These are phyloP conservation scores for Lampris incognitus DNA, from an alignment of 2,113 vertebrate species.

Conservation along the genomic window DNA sequence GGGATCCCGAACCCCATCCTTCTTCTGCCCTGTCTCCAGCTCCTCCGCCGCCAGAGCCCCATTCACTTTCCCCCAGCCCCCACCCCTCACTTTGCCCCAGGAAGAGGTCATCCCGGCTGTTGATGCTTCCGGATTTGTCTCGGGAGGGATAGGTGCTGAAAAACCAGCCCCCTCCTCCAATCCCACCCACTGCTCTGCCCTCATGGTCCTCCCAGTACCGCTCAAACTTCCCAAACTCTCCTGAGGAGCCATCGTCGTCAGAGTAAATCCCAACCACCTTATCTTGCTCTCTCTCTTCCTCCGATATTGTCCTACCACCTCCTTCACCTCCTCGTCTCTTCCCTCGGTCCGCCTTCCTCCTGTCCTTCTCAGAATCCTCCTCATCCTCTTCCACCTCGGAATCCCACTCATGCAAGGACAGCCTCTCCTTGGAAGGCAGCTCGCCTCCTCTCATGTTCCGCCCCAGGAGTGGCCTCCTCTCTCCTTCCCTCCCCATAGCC, in stretches of 20 bases:
- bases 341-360: conserved; percentile 62
- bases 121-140: conserved; percentile 84
- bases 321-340: conserved; percentile 63
- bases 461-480: conserved; percentile 78
- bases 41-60: conserved; percentile 69
- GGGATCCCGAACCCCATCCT: conserved; percentile 70
- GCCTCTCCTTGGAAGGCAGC: conserved; percentile 75
- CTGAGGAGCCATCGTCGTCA: conserved; percentile 83
- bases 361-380: conserved; percentile 74
- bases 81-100: conserved; percentile 77
- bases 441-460: conserved; percentile 65
- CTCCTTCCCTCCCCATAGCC: conserved; percentile 71
- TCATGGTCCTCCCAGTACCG: conserved; percentile 89
- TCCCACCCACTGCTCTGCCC: conserved; percentile 80
- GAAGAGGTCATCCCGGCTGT: conserved; percentile 81
- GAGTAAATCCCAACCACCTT: conserved; percentile 82
- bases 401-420: conserved; percentile 82
- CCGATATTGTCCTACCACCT: conserved; percentile 73
- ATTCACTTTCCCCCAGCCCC: conserved; percentile 71
- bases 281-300: conserved; percentile 80
- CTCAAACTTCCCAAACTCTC: conserved; percentile 87
- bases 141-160: conserved; percentile 90
- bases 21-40: conserved; percentile 41
- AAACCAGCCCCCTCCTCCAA: conserved; percentile 85
- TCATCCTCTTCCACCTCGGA: conserved; percentile 72